phyloP scores from a whole-genome alignment of 2,888 invertebrate species.

The Crioceris asparagi region DNA sequence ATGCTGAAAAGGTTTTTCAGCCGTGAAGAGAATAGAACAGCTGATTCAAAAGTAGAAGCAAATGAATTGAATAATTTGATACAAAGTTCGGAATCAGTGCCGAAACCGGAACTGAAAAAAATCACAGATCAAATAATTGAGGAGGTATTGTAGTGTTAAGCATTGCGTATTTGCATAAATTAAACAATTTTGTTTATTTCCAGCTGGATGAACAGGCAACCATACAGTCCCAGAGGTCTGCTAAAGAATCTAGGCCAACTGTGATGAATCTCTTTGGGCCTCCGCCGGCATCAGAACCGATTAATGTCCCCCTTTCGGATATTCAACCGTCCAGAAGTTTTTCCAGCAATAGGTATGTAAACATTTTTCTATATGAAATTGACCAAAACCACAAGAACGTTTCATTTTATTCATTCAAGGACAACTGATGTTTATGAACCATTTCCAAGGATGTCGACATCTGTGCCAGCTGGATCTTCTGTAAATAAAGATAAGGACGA shows the following conservation, averaged over 20 bases:
- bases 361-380: not conserved
- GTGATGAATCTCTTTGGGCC: slow-evolving; percentile 51
- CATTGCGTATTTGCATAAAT: not conserved
- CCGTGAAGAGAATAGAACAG: slow-evolving; percentile 52
- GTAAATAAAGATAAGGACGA: slow-evolving; percentile 24
- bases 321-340: not conserved
- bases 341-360: slow-evolving; percentile 1
- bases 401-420: slow-evolving; percentile 1
- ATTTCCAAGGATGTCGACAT: slow-evolving; percentile 21
- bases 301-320: slow-evolving; percentile 41
- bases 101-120: slow-evolving; percentile 43
- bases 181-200: slow-evolving; percentile 5
- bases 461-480: slow-evolving; percentile 20
- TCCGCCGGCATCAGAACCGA: slow-evolving; percentile 35
- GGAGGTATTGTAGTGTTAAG: slow-evolving; percentile 40
- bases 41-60: slow-evolving; percentile 18
- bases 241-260: slow-evolving; percentile 45
- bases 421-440: slow-evolving; percentile 22
- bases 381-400: no score
- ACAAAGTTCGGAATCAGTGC: slow-evolving; percentile 27
- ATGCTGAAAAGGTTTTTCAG: slow-evolving; percentile 68
- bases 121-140: slow-evolving; percentile 64
- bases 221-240: slow-evolving; percentile 56
- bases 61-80: slow-evolving; percentile 22
- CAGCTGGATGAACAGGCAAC: slow-evolving; percentile 73